Evolutionary conservation across 2,797 vertebrate genomes (phyloP).

Genomic region (Acanthiza pusilla): DNA sequence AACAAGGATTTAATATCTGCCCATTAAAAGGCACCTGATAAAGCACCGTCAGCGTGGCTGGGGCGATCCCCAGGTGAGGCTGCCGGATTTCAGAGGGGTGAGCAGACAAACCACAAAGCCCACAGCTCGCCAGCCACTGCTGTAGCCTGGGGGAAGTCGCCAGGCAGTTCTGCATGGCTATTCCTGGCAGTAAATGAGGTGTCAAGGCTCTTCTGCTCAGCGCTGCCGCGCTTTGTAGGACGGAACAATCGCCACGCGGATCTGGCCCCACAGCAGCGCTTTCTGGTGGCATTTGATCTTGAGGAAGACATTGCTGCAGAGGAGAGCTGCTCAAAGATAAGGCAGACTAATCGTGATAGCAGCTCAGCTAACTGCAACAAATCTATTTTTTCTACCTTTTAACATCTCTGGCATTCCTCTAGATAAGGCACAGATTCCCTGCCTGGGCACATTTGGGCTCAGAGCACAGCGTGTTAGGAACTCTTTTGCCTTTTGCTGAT

Average conservation of each 20-base stretch:
- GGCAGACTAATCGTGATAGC: neutral
- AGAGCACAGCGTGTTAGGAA: neutral
- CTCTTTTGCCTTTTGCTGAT: neutral
- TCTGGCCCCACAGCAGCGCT: neutral
- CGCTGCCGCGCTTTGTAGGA: neutral
- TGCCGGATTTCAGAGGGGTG: neutral
- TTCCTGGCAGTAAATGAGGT: neutral
- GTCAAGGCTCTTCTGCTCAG: neutral
- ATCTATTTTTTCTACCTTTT: neutral
- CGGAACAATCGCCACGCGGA: neutral
- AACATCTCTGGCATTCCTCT: neutral
- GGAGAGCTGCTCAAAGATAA: conserved; percentile 8
- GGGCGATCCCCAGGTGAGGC: neutral
- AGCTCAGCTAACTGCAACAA: neutral
- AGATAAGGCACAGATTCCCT: neutral
- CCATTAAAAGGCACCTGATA: neutral
- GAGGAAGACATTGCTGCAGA: neutral
- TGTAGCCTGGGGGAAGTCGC: neutral
- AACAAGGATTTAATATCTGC: neutral
- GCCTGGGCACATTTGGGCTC: neutral
- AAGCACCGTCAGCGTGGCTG: neutral
- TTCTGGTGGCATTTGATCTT: conserved; percentile 1
- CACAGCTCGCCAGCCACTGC: neutral
- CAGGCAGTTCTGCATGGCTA: neutral
- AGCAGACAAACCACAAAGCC: neutral